Base-by-base conservation (phyloP, 30 jellyfish, hydroid and myxozoan species). In the Nemopilema nomurai region DNA sequence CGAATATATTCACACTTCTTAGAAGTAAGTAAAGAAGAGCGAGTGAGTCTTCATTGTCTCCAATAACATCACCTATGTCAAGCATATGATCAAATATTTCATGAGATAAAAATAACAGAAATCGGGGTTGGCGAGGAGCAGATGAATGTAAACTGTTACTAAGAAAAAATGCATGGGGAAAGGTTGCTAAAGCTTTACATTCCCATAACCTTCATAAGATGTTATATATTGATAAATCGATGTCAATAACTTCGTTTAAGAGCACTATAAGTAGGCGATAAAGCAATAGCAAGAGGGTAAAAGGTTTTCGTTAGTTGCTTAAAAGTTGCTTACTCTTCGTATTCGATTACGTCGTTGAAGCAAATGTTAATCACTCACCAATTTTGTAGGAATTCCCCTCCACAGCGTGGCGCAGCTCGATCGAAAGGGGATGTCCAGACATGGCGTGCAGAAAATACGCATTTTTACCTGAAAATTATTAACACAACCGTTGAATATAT, bases 11-110 rank as follows among this genome's bases (percentile, higher is more conserved):
- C 49, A 83, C 72, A 18, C 81, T 84, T 62, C 91, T 53, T 19
- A 83, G 28, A 26, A 83, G 25, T 77, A 83, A 32, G 29, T 83
- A 83, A 1, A 83, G 86, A 66, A 83, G 51, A 8, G 73, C 91
- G 16, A 51, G 85, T 16, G 86, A 83, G 20, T 83, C 86, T 53
- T 83, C 91, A 71, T 83, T 79, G 28, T 83, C 91, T 3, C 91
- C 91, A 31, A 83, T 71, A 21, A 83, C 1, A 21, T 83, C 86
- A 21, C 85, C 91, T 83, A 41, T 16, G 28, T 16, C 4, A 62
- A 16, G 57, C 6, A 41, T 3, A 3, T 13, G 57, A 3, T 41
- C 13, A 6, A 41, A 41, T 41, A 13, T 3, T 3, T 13, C 13
- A 13, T 41, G 13, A 3, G 57, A 41, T 41, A 13, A 41, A 13